A percentile compares a stretch with the other conserved stretches of the same genome.
Conservation (phyloP, 2,888 invertebrate species). For the Pegoplata infirma region DNA sequence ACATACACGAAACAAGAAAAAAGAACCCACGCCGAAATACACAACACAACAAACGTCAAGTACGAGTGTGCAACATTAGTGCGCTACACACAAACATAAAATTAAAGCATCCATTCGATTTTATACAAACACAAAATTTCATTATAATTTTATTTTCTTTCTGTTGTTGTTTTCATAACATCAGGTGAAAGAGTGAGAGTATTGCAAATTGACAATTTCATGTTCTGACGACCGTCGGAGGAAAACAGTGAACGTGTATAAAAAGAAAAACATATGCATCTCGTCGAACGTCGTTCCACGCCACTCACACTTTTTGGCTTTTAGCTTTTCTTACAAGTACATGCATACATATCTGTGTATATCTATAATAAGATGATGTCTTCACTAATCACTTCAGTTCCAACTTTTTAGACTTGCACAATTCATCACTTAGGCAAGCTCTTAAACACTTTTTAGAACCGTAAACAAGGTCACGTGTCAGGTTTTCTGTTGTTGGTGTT, state of each 20-base stretch:
- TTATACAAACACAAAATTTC: neutral
- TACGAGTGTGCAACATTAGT: constrained; percentile 25
- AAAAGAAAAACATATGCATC: constrained; percentile 74
- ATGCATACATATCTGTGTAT: no score
- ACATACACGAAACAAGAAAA: constrained; percentile 13
- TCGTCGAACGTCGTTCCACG: constrained; percentile 72
- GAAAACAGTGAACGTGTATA: constrained; percentile 29
- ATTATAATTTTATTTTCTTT: constrained; percentile 10
- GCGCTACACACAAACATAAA: neutral
- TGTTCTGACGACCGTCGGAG: neutral
- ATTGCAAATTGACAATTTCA: constrained; percentile 31
- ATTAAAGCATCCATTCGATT: constrained; percentile 25
- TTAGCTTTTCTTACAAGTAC: constrained; percentile 69
- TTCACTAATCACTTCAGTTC: constrained; percentile 72
- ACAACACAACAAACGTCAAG: constrained; percentile 22
- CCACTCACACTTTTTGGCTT: constrained; percentile 74
- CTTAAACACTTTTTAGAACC: constrained; percentile 72
- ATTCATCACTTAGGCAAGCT: constrained; percentile 69
- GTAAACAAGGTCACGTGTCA: constrained; percentile 78
- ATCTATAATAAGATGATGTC: constrained; percentile 69
- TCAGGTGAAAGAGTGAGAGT: constrained; percentile 35
- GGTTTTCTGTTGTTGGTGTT: constrained; percentile 39
- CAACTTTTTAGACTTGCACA: constrained; percentile 67
- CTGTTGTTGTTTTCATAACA: constrained; percentile 7
- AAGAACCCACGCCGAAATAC: constrained; percentile 25